Evolutionary conservation across 2,797 vertebrate species (phyloP), one percentile per base, ranked within the genome.

Genomic region (Euphonia xanthogaster): DNA sequence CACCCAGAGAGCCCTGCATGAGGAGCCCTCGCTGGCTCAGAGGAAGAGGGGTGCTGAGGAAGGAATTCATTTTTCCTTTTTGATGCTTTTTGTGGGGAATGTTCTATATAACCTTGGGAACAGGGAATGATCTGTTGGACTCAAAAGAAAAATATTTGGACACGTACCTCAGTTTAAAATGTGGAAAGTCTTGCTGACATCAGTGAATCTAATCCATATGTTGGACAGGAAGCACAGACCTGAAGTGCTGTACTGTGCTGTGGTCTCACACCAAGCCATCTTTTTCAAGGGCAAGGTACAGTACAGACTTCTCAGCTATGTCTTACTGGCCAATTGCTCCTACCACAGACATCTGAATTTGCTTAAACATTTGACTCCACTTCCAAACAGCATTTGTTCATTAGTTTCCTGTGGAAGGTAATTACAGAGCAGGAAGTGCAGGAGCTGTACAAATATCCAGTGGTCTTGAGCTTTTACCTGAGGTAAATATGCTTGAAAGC

Each of bases 61-160:
- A 57, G 31, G 44, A 24, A 57, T 60, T 68, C 3, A 40, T 21
- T 31, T 58, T 37, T 55, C 22, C n/a, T 62, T 76, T n/a, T 27
- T 21, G 8, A 35, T 61, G 54, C n/a, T 67, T 79, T 90, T 54
- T 71, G 25, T 65, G 25, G 54, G 31, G 55, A 80, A 78, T 2
- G 0, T 11, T 77, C 72, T 67, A 0, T 58, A 53, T 55, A 60
- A 53, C 25, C 37, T 62, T 4, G 1, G 23, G 72, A 88, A 73
- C 0, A 4, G 58, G 39, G 51, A 81, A 75, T 31, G 28, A 65
- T 57, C 61, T 68, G 27, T n/a, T 78, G 76, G 42, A 44, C 50
- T 57, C 58, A 28, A 53, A 91, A 90, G 50, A 75, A 90, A 95
- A 74, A 50, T 35, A 90, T 80, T 68, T 86, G 73, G 78, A 57